Percentiles rank a stretch among this genome's conserved stretches.
Evolutionary conservation across 2,797 vertebrate species (phyloP).

Genomic region (Cichlasoma orientale): DNA sequence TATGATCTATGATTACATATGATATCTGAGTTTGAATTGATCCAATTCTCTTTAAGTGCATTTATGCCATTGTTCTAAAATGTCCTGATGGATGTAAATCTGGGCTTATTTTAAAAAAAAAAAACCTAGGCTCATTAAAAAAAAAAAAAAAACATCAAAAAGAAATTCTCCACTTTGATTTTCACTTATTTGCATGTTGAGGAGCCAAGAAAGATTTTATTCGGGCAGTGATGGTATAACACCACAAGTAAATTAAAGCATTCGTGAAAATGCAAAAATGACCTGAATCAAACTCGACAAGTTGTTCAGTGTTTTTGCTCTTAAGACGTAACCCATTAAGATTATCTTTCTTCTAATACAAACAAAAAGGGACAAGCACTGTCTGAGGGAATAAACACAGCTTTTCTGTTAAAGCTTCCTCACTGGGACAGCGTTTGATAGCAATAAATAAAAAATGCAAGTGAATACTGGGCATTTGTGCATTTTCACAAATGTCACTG

Average conservation of each 20-base stretch:
- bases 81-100: background rate
- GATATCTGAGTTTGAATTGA: conserved; percentile 42
- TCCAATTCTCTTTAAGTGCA: conserved; percentile 26
- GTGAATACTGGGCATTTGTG: conserved; percentile 20
- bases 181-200: background rate
- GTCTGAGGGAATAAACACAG: conserved; percentile 68
- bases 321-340: conserved; percentile 64
- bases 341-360: conserved; percentile 61
- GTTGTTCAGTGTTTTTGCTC: conserved; percentile 29
- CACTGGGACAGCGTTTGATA: conserved; percentile 63
- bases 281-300: conserved; percentile 29
- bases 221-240: background rate
- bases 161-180: background rate
- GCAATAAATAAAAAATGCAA: conserved; percentile 65
- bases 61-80: background rate
- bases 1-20: conserved; percentile 69
- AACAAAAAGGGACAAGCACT: conserved; percentile 68
- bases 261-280: conserved; percentile 36
- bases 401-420: conserved; percentile 65
- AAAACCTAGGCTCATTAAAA: no score
- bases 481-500: background rate
- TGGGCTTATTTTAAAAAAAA: no score
- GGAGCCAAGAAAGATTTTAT: background rate
- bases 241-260: conserved; percentile 6
- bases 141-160: no score